A percentile compares a stretch with the other conserved stretches of the same genome.
These are phyloP conservation scores for Motacilla alba DNA, from an alignment of 2,113 vertebrate genomes.

Conservation along the genomic window DNA sequence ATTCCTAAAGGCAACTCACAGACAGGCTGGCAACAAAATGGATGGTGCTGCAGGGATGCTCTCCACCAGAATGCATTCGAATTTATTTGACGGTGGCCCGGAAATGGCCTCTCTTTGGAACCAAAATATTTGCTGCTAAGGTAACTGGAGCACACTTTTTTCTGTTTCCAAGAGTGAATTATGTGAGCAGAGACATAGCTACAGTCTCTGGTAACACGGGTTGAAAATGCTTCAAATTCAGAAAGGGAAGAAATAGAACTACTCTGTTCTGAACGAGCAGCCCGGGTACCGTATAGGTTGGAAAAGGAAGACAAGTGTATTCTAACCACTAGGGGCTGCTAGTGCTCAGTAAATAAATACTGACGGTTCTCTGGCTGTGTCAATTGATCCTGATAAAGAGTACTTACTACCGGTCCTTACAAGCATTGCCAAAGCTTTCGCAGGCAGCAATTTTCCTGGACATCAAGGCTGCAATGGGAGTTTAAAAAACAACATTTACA, in stretches of 20 bases:
- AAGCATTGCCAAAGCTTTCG: neutral
- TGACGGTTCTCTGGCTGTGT: neutral
- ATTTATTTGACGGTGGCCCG: constrained; percentile 87
- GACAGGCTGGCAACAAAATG: constrained; percentile 82
- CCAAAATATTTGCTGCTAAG: constrained; percentile 86
- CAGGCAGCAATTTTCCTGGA: neutral
- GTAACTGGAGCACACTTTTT: constrained; percentile 49
- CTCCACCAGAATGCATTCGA: constrained; percentile 80
- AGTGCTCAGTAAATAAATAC: neutral
- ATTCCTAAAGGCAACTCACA: constrained; percentile 74
- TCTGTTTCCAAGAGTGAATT: neutral
- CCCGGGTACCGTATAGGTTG: neutral
- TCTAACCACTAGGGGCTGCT: constrained; percentile 22
- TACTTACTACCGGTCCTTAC: neutral
- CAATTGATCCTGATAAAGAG: neutral
- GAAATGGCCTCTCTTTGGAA: constrained; percentile 88
- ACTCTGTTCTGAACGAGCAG: neutral
- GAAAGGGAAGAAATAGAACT: neutral
- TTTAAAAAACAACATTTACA: neutral
- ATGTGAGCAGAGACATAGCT: neutral
- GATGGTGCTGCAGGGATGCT: constrained; percentile 83
- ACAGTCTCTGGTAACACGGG: neutral
- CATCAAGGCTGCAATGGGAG: neutral
- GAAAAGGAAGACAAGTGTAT: neutral
- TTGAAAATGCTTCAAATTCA: neutral